phyloP scores from a whole-genome alignment of 2,888 invertebrate genomes.

The Cotesia congregata region DNA sequence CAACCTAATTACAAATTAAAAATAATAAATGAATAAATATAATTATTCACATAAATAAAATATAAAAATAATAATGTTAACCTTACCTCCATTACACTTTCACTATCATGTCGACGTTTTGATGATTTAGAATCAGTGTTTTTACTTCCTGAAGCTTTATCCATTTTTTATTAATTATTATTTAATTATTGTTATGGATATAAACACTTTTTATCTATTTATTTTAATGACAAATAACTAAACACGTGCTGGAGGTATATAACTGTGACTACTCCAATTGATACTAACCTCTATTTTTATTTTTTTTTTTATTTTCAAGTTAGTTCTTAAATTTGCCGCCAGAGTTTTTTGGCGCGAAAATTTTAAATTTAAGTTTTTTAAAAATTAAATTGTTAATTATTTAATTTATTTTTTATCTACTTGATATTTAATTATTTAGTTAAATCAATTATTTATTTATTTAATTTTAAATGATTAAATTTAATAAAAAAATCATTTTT shows the following conservation, averaged over 20 bases:
- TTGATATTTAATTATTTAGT: too few species aligned
- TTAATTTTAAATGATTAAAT: too few species aligned
- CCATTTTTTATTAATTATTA: constrained; percentile 3
- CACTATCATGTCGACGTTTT: constrained; percentile 50
- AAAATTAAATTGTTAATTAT: neutral
- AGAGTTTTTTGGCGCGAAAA: neutral
- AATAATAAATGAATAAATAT: neutral
- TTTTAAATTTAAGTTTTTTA: neutral
- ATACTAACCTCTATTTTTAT: neutral
- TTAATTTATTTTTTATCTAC: too few species aligned
- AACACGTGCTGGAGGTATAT: too few species aligned
- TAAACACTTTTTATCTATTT: neutral
- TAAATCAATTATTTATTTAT: too few species aligned
- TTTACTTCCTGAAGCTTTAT: neutral
- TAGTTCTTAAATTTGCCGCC: neutral
- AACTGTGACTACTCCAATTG: neutral
- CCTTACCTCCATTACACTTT: constrained; percentile 56
- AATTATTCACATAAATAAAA: constrained; percentile 8
- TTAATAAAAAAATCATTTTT: neutral
- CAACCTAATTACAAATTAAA: constrained; percentile 67
- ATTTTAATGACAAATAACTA: neutral
- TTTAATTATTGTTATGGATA: neutral
- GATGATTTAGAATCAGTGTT: constrained; percentile 36
- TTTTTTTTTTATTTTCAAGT: neutral
- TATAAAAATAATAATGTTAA: constrained; percentile 41